Evolutionary conservation across 2,797 vertebrate genomes (phyloP).

Genomic region (Steatocranus sp.): DNA sequence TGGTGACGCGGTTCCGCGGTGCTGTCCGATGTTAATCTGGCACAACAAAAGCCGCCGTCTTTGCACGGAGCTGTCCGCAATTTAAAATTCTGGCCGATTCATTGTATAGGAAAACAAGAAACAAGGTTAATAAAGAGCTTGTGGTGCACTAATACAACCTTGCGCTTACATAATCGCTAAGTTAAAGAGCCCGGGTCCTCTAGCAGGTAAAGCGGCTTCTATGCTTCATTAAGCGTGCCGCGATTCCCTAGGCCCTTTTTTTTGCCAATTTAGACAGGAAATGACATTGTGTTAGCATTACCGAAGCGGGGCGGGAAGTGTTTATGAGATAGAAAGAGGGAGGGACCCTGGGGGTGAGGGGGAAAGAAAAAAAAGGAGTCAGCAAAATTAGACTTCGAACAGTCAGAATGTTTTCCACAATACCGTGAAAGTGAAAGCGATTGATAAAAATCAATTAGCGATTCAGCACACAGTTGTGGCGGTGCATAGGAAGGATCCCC

Average conservation of each 20-base stretch:
- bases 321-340: not conserved
- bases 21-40: not conserved
- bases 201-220: conserved; percentile 49
- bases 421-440: conserved; percentile 7
- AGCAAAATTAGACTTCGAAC: conserved; percentile 45
- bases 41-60: not conserved
- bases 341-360: not conserved
- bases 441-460: conserved; percentile 46
- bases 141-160: not conserved
- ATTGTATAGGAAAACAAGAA: not conserved
- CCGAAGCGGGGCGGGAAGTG: not conserved
- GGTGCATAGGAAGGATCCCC: conserved; percentile 15
- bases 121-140: not conserved
- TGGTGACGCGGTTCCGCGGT: not conserved
- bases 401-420: not conserved
- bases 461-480: conserved; percentile 35
- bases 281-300: conserved; percentile 43
- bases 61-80: not conserved
- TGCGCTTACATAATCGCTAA: not conserved
- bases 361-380: not conserved
- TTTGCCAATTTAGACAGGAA: conserved; percentile 59
- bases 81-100: not conserved
- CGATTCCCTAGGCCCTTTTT: conserved; percentile 26
- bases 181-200: conserved; percentile 24
- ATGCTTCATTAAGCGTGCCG: conserved; percentile 51